Base-by-base conservation (phyloP, 2,113 vertebrate genomes). In the Lethenteron camtschaticum region DNA sequence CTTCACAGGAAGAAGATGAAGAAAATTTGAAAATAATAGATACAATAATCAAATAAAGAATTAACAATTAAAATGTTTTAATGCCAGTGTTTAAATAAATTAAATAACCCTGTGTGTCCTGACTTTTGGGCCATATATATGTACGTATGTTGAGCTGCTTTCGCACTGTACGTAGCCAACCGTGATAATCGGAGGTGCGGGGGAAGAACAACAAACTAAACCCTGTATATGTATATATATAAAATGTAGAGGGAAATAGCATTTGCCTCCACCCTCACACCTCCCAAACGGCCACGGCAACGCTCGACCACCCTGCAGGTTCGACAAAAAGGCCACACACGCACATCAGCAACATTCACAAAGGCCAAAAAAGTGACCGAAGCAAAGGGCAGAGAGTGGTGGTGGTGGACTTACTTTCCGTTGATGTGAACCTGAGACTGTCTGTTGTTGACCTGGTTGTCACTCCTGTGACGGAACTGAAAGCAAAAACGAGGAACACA, bases 401-500 rank as follows among this genome's bases (percentile, higher is more conserved):
- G 57, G 24, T 55, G 56, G n/a, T 12, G 24, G 69, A 88, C 90
- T 92, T 78, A 95, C 90, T 73, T 83, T 77, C 89, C 87, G 59
- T 76, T 71, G 74, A 95, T 86, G 76, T 95, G 87, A 78, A 96
- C 86, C 83, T 87, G 89, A 82, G 90, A 95, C 81, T 91, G 87
- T 1, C 90, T 86, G 76, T 84, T 96, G 81, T 96, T 96, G 78
- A 96, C 90, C 79, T 95, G 90, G 78, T 89, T 90, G 79, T 96
- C 90, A 0, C 90, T 96, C 79, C 86, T 89, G 77, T 96, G 89
- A 77, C 90, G 90, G 80, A 96, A 96, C 90, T 96, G 74, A 55
- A 79, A 78, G 41, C 41, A 66, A 72, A 57, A 69, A 73, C 56
- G 13, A 56, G 69, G 18, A 13, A 71, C 41, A 66, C 18, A 72